Base-by-base conservation (phyloP, 2,113 vertebrate genomes). In the Corythornis madagascariensis region DNA sequence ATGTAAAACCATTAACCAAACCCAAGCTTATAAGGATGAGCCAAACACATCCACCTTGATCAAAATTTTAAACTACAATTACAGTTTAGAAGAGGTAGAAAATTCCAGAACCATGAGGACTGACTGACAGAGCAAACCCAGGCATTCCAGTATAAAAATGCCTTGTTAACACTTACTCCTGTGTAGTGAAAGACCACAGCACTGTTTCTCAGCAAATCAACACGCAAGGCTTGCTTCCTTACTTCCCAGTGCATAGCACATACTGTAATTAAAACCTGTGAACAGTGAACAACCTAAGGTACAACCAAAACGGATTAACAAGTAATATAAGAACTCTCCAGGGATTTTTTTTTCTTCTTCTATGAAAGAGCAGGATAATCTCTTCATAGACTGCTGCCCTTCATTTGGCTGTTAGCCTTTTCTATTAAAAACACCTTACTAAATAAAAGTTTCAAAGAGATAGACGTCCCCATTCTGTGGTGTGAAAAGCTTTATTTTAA, bases 401-500 rank as follows among this genome's bases (percentile, higher is more conserved):
- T 87, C 31, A 81, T 67, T 74, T 69, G 55, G 19, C 28, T 80
- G 18, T 80, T 76, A 76, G 0, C 2, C 16, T 69, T 63, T 73
- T 74, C 72, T 71, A 28, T 63, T 73, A 66, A 47, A 29, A 87
- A 87, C 20, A 77, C 16, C 45, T 82, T 66, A 72, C 29, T 82
- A 88, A 43, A 88, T 38, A 67, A 83, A 65, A n/a, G 7, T 67
- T 60, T 52, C 31, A 45, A 67, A 69, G 42, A 73, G 12, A 61
- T 29, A 9, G 7, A 20, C 4, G 2, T 26, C 93, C 78, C 43
- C 35, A 60, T 63, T 43, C 47, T 61, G 22, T 13, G 11, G 33
- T 60, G n/a, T 61, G 29, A 89, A 93, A 83, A 88, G 35, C 43
- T 89, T 61, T 73, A 29, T 16, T 87, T 95, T 33, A 86, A 83